Evolutionary conservation across 1,140 invertebrate species (phyloP), one percentile per base, ranked within the genome.

Genomic region (Pogonognathellus flavescens): DNA sequence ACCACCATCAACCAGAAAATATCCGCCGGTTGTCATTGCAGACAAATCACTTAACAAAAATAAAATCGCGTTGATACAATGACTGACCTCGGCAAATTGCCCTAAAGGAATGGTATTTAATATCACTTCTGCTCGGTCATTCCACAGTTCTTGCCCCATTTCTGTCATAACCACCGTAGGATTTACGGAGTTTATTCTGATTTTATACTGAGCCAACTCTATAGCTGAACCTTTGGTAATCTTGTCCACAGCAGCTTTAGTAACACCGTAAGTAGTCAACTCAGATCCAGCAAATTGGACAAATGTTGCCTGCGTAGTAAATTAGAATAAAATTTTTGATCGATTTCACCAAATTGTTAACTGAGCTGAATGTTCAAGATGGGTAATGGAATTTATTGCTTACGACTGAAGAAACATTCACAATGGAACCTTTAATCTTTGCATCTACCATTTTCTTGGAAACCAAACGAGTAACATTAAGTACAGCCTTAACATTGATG

Each of bases 361-460:
- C n/a, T n/a, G n/a, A n/a, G n/a, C n/a, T n/a, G n/a, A n/a, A n/a
- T n/a, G n/a, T n/a, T n/a, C n/a, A n/a, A n/a, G n/a, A n/a, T n/a
- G n/a, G n/a, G n/a, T n/a, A n/a, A n/a, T n/a, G n/a, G n/a, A n/a
- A n/a, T n/a, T n/a, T n/a, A 25, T 60, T 60, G 3, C 87, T 87
- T 25, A 90, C 95, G 89, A 96, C 93, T 16, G 96, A 97, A 0
- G 97, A 98, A 14, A 98, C 90, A 90, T 98, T 98, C 0, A 98
- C 97, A 88, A 98, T 97, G 59, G 94, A 92, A 57, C 96, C 96
- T 70, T 93, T 92, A 59, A 91, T 91, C 89, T 94, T 94, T 16
- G 94, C 92, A 72, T 93, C 91, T 16, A 96, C 92, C 93, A 97
- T 94, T 88, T 93, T 91, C 88, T 93, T 92, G 22, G 94, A 93